These are phyloP conservation scores for Microctonus brassicae DNA, from an alignment of 2,888 invertebrate species.

Conservation along the genomic window DNA sequence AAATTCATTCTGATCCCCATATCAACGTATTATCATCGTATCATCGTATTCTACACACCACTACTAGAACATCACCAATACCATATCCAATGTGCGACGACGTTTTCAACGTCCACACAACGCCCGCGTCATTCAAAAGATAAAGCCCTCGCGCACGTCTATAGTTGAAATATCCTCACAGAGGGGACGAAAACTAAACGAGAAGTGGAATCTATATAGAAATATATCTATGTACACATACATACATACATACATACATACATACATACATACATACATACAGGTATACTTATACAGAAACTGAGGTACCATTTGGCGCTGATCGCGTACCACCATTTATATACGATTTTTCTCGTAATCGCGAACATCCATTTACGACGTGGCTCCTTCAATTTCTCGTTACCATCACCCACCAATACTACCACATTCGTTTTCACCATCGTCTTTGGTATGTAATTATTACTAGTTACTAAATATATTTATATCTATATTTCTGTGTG, in stretches of 20 bases:
- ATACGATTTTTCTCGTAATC: slow-evolving; percentile 67
- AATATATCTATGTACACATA: too few relatives aligned
- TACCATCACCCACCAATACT: slow-evolving; percentile 43
- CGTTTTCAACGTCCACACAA: not conserved
- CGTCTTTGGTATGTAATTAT: slow-evolving; percentile 4
- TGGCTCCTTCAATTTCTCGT: slow-evolving; percentile 66
- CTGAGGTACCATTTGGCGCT: slow-evolving; percentile 17
- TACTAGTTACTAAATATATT: not conserved
- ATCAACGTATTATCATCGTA: not conserved
- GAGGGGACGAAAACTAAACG: not conserved
- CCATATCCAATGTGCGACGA: not conserved
- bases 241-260: too few relatives aligned
- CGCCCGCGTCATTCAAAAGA: slow-evolving; percentile 1
- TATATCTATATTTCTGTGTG: slow-evolving; percentile 21
- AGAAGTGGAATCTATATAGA: not conserved
- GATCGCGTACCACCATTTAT: slow-evolving; percentile 57
- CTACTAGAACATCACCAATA: not conserved
- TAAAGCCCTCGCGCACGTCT: not conserved
- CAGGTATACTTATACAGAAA: not conserved
- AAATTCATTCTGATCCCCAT: not conserved
- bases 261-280: not conserved
- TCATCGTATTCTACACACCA: not conserved
- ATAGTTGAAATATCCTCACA: not conserved
- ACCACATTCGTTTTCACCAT: slow-evolving; percentile 13
- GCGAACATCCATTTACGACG: slow-evolving; percentile 65